Conservation (phyloP, 2,797 vertebrate genomes). For the Takifugu ocellatus region DNA sequence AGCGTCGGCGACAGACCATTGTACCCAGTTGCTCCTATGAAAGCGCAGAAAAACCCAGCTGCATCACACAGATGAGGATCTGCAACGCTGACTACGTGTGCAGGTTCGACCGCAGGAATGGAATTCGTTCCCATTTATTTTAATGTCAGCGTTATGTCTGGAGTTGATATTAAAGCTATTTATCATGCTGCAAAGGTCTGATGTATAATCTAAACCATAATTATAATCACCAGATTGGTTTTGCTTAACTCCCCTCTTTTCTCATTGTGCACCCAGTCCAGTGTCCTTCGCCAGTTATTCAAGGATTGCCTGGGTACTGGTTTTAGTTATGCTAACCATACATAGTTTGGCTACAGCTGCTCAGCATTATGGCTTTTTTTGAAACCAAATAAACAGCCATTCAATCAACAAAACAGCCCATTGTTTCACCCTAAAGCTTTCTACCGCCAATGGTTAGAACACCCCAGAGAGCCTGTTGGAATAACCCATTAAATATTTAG, state of each 20-base stretch:
- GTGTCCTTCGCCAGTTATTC: constrained; percentile 14
- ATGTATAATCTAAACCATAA: constrained; percentile 22
- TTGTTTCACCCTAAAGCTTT: constrained; percentile 66
- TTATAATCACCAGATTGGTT: constrained; percentile 18
- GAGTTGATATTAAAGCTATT: constrained; percentile 32
- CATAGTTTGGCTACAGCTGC: constrained; percentile 29
- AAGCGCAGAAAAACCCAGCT: constrained; percentile 82
- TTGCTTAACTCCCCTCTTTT: constrained; percentile 17
- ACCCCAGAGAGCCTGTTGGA: constrained; percentile 67
- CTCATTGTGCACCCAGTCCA: constrained; percentile 3
- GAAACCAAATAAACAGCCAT: constrained; percentile 64
- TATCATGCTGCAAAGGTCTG: constrained; percentile 11
- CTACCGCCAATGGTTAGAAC: constrained; percentile 61
- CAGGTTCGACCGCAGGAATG: constrained; percentile 74
- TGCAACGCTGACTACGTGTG: constrained; percentile 89
- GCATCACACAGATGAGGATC: constrained; percentile 79
- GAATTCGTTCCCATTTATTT: constrained; percentile 15
- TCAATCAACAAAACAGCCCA: constrained; percentile 59
- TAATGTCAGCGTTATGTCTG: not conserved
- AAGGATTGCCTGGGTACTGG: constrained; percentile 25
- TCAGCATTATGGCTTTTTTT: constrained; percentile 27
- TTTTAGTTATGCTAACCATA: constrained; percentile 18
- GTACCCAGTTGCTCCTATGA: constrained; percentile 94
- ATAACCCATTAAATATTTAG: constrained; percentile 78
- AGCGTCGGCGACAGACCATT: constrained; percentile 93